Evolutionary conservation across 1,140 invertebrate genomes (phyloP).

Genomic region (Microvelia longipes): DNA sequence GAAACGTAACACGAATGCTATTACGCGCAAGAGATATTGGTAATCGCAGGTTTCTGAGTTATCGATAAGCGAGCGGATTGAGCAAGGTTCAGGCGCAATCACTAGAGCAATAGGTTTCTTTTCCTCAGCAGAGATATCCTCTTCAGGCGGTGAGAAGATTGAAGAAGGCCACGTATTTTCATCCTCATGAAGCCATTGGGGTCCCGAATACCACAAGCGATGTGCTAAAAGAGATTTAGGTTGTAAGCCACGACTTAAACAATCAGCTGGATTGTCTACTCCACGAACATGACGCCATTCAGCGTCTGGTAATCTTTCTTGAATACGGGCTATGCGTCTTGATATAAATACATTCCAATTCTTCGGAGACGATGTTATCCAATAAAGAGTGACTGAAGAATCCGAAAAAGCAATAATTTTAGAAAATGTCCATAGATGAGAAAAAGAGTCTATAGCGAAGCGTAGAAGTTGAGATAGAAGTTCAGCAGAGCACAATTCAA

Average conservation of each 20-base stretch:
- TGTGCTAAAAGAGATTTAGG: neutral
- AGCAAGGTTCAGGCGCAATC: neutral
- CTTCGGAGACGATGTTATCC: neutral
- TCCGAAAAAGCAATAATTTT: neutral
- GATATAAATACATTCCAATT: neutral
- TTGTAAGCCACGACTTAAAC: neutral
- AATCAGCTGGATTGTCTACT: neutral
- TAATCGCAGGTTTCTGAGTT: neutral
- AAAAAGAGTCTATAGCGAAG: neutral
- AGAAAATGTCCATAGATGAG: neutral
- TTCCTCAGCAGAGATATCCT: neutral
- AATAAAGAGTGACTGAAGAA: neutral
- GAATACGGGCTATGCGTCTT: neutral
- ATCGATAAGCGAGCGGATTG: neutral
- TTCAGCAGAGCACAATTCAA: neutral
- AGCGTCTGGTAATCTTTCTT: neutral
- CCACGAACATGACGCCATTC: neutral
- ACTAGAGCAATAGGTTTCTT: neutral
- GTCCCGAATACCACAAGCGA: neutral
- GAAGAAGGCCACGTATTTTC: neutral
- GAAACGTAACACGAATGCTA: neutral
- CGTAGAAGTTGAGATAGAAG: neutral
- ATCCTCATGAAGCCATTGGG: neutral
- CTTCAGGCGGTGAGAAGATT: neutral
- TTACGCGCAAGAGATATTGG: neutral